phyloP scores from a whole-genome alignment of 2,888 invertebrate genomes.

The Parochlus steinenii region DNA sequence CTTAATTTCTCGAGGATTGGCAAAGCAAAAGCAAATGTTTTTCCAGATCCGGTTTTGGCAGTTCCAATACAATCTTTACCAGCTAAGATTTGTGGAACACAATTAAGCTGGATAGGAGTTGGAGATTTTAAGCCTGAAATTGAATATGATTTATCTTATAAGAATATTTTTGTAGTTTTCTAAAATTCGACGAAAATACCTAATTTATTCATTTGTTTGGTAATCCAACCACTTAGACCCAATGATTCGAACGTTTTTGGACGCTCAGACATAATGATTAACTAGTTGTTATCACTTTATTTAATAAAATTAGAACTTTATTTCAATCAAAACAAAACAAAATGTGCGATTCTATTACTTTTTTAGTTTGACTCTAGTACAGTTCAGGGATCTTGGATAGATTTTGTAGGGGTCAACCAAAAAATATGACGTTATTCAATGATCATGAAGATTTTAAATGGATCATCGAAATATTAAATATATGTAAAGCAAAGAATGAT shows the following conservation, averaged over 20 bases:
- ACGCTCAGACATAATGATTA: constrained; percentile 15
- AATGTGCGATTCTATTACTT: no score
- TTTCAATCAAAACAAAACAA: no score
- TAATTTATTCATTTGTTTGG: constrained; percentile 48
- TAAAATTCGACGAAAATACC: constrained; percentile 32
- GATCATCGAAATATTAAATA: no score
- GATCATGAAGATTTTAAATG: no score
- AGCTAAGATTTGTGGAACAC: constrained; percentile 57
- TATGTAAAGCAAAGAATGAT: no score
- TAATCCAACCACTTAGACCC: constrained; percentile 55
- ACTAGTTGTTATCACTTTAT: no score
- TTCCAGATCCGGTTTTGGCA: constrained; percentile 95
- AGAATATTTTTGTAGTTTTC: constrained; percentile 6
- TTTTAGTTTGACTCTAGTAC: no score
- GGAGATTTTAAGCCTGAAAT: constrained; percentile 53
- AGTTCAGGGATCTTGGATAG: no score
- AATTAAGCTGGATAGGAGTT: constrained; percentile 67
- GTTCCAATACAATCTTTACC: constrained; percentile 88
- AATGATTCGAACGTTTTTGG: constrained; percentile 38
- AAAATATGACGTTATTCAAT: no score
- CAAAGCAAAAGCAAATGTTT: constrained; percentile 92
- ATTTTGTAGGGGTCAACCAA: no score
- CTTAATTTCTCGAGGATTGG: constrained; percentile 83
- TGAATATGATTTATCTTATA: constrained; percentile 8
- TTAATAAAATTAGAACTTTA: no score